Evolutionary conservation across 2,888 invertebrate genomes (phyloP).

Genomic region (Sminthurinus aureus): DNA sequence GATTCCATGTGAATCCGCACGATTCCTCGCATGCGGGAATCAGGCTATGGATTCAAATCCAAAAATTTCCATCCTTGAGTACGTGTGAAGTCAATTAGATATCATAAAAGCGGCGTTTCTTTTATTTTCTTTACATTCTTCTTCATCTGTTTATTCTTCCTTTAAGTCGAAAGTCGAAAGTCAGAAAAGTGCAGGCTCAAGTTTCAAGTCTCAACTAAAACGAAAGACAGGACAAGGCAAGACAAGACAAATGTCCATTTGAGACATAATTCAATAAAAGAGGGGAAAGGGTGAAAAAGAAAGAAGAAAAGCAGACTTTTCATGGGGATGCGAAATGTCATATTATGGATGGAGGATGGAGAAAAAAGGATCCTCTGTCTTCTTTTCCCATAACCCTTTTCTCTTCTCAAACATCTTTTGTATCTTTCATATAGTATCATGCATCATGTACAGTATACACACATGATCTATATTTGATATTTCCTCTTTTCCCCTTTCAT

Average conservation of each 20-base stretch:
- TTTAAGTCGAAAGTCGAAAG: no score
- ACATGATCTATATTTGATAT: no score
- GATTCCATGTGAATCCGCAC: no score
- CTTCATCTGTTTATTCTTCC: no score
- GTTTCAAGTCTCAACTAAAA: slow-evolving; percentile 3
- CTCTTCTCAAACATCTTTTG: neutral
- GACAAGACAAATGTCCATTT: slow-evolving; percentile 52
- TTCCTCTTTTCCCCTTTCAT: no score
- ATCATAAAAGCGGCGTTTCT: slow-evolving; percentile 50
- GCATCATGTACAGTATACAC: no score
- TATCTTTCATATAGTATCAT: neutral
- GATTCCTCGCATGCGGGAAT: no score
- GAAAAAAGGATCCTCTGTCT: neutral
- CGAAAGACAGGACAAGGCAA: no score
- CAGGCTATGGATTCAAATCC: no score
- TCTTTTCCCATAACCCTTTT: neutral
- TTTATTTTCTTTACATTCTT: no score
- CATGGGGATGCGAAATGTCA: slow-evolving; percentile 45
- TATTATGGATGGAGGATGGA: neutral
- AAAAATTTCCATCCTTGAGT: no score
- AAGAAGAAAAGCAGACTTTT: slow-evolving; percentile 37
- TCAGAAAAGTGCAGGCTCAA: no score
- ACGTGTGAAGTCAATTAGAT: slow-evolving; percentile 55
- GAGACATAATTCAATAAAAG: slow-evolving; percentile 50
- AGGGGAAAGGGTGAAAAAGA: slow-evolving; percentile 27